Evolutionary conservation across 2,888 invertebrate species (phyloP), one percentile per base, ranked within the genome.

Genomic region (Cataglyphis cursor): DNA sequence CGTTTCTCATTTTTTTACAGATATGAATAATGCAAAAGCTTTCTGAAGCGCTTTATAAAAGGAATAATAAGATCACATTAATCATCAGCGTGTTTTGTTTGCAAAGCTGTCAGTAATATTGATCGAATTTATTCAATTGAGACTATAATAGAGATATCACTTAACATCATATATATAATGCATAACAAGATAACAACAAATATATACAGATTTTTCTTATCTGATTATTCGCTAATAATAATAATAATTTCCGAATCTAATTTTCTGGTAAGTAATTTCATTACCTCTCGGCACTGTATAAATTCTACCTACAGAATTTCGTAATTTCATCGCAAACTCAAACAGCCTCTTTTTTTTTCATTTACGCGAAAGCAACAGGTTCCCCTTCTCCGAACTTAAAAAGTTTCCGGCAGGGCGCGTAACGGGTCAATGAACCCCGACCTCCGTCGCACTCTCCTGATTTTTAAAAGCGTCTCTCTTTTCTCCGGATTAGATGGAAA

Each of bases 331-430:
- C 18, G 18, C 1, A 1, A 57, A 57, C 3, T 62, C 61, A n/a
- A 62, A 41, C 15, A 21, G 21, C 6, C 6, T 35, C 3, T 8
- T 41, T 70, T 57, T n/a, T n/a, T 51, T n/a, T 44, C 4, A 8
- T 51, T 51, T n/a, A 48, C 28, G 0, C 21, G 0, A 21, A 15
- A 57, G 41, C 70, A 78, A 70, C 57, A 78, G 41, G 70, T 78
- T 38, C 38, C 12, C 12, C 21, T 38, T 24, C 18, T 6, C 21
- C n/a, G 10, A 64, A 48, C 31, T 70, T n/a, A 0, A 78, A 78
- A 78, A 78, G 57, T 76, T 21, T 44, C 18, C 41, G 18, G 15
- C 10, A 24, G 35, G 24, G 18, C 15, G 21, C 10, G 21, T 28
- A 15, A 5, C 38, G 31, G 18, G 21, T 78, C 41, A 28, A 70